Percentiles rank a stretch among this genome's conserved stretches.
Evolutionary conservation across 37 sponge, comb jelly and placozoan genomes (phyloP).

Genomic region (Oscarella lobularis): DNA sequence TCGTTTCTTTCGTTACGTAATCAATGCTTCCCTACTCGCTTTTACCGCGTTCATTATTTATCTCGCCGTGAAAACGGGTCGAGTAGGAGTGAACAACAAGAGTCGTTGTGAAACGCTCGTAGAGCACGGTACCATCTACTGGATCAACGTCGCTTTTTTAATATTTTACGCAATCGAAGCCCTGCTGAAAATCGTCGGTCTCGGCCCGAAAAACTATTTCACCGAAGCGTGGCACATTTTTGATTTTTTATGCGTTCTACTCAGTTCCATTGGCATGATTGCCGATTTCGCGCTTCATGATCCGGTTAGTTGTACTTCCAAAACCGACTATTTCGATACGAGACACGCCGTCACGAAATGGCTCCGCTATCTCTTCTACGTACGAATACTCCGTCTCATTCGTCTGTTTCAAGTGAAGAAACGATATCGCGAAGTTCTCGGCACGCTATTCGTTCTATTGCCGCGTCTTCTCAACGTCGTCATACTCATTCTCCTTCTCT

Average conservation of each 20-base stretch:
- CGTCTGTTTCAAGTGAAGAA: slow-evolving; percentile 57
- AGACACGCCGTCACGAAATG: neutral
- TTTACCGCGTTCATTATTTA: neutral
- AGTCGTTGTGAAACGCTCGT: neutral
- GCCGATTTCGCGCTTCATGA: neutral
- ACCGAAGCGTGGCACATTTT: slow-evolving; percentile 47
- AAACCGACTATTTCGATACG: no score
- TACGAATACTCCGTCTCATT: neutral
- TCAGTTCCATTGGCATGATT: neutral
- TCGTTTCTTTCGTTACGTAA: neutral
- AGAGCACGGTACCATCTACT: neutral
- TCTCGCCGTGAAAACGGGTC: neutral
- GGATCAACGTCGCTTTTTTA: slow-evolving; percentile 3
- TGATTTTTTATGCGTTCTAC: neutral
- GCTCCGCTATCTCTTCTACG: neutral
- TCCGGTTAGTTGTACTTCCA: neutral
- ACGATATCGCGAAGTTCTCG: slow-evolving; percentile 58
- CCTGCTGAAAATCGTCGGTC: slow-evolving; percentile 35
- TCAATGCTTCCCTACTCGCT: neutral
- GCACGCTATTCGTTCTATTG: slow-evolving; percentile 36
- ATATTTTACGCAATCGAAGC: slow-evolving; percentile 38
- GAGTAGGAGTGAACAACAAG: neutral
- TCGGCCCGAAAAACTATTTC: slow-evolving; percentile 50
- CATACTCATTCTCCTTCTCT: slow-evolving; percentile 29
- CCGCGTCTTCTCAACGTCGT: slow-evolving; percentile 38